These are phyloP conservation scores for Fopius arisanus DNA, from an alignment of 1,140 invertebrate genomes.

Conservation along the genomic window DNA sequence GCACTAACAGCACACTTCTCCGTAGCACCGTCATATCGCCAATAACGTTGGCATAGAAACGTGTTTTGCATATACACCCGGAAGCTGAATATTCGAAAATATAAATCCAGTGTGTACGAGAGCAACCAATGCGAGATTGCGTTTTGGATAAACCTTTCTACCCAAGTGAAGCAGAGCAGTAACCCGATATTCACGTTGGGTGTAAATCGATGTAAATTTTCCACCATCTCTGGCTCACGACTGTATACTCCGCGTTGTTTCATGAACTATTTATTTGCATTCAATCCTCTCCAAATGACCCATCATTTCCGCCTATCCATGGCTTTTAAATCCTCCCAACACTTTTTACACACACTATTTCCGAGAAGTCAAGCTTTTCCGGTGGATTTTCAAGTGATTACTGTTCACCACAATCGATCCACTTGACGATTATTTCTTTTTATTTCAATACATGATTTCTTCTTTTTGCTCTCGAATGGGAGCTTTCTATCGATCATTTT, in stretches of 20 bases:
- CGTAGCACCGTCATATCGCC: neutral
- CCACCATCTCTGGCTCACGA: slow-evolving; percentile 5
- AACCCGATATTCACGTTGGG: slow-evolving; percentile 25
- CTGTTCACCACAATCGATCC: no score
- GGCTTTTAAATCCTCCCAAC: no score
- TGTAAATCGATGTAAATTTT: slow-evolving; percentile 32
- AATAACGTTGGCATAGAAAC: slow-evolving; percentile 15
- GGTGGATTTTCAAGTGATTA: no score
- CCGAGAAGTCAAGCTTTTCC: no score
- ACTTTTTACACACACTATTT: no score
- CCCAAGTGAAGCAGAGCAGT: slow-evolving; percentile 12
- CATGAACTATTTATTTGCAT: neutral
- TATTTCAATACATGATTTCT: no score
- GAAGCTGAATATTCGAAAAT: slow-evolving; percentile 32
- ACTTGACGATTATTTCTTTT: no score
- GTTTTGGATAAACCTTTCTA: slow-evolving; percentile 27
- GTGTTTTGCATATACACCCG: slow-evolving; percentile 26
- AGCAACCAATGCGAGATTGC: slow-evolving; percentile 22
- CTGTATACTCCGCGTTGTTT: neutral
- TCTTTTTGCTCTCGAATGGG: no score
- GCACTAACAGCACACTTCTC: slow-evolving; percentile 9
- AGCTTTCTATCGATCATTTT: no score
- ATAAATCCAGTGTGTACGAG: slow-evolving; percentile 21
- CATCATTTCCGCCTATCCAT: neutral
- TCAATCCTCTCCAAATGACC: neutral